Percentiles rank a stretch among this genome's conserved stretches.
Evolutionary conservation across 2,797 vertebrate genomes (phyloP).

Genomic region (Garrulus glandarius): DNA sequence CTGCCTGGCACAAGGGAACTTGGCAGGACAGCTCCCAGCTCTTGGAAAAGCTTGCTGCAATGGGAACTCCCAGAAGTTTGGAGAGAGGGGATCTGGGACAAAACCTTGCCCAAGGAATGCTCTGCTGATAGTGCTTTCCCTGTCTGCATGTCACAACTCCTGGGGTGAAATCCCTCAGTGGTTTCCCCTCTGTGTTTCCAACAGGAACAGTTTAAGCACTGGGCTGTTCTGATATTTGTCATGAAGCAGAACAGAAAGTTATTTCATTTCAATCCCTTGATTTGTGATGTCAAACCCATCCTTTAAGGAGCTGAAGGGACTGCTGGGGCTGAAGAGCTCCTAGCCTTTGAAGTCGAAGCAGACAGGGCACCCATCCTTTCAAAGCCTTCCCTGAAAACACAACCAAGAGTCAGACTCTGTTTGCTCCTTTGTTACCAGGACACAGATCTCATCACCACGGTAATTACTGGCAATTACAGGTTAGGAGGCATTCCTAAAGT

Average conservation of each 20-base stretch:
- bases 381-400: not conserved
- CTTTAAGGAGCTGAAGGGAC: not conserved
- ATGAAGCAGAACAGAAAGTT: not conserved
- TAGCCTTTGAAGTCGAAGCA: conserved; percentile 51
- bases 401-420: not conserved
- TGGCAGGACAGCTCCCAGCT: not conserved
- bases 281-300: not conserved
- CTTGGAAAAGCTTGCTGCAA: rapidly evolving
- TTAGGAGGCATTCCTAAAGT: conserved; percentile 34
- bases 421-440: not conserved
- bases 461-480: conserved; percentile 62
- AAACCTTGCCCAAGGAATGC: not conserved
- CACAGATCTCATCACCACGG: conserved; percentile 22
- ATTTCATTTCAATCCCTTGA: not conserved
- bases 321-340: not conserved
- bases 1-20: not conserved
- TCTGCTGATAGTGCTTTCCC: not conserved
- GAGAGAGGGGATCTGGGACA: not conserved
- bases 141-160: not conserved
- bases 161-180: not conserved
- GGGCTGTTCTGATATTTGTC: not conserved
- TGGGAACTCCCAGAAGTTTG: not conserved
- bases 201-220: not conserved
- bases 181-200: not conserved
- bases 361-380: not conserved